These are phyloP conservation scores for Sinocyclocheilus rhinocerous DNA, from an alignment of 2,113 vertebrate genomes.

Conservation along the genomic window DNA sequence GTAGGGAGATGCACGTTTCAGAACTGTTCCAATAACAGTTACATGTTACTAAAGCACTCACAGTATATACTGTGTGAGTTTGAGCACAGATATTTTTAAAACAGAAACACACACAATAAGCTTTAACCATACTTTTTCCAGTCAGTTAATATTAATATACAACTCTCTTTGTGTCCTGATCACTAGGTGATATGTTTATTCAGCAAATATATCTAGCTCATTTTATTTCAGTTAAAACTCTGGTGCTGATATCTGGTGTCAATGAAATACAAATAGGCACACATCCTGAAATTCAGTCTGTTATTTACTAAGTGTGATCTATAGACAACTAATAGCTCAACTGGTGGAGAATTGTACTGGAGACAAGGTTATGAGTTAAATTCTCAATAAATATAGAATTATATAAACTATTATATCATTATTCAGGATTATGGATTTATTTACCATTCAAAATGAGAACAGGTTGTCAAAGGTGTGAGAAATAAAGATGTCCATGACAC, in stretches of 20 bases:
- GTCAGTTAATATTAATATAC: neutral
- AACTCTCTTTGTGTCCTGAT: neutral
- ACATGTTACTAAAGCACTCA: too few relatives aligned
- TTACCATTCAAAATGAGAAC: slow-evolving; percentile 2
- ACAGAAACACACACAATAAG: neutral
- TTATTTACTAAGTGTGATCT: neutral
- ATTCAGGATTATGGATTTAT: neutral
- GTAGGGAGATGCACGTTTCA: neutral
- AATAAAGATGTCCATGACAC: neutral
- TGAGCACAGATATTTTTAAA: too few relatives aligned
- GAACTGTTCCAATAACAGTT: neutral
- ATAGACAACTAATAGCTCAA: neutral
- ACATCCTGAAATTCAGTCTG: neutral
- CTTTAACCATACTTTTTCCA: too few relatives aligned
- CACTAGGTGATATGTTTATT: neutral
- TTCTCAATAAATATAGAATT: neutral
- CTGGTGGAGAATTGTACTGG: neutral
- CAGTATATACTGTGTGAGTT: too few relatives aligned
- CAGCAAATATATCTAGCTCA: neutral
- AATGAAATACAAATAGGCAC: neutral
- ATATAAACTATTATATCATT: neutral
- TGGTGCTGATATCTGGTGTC: neutral
- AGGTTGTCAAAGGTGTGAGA: neutral
- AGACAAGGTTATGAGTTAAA: neutral
- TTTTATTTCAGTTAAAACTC: neutral